Evolutionary conservation across 2,797 vertebrate genomes (phyloP), one percentile per base, ranked within the genome.

Genomic region (Schizopygopsis pylzovi): DNA sequence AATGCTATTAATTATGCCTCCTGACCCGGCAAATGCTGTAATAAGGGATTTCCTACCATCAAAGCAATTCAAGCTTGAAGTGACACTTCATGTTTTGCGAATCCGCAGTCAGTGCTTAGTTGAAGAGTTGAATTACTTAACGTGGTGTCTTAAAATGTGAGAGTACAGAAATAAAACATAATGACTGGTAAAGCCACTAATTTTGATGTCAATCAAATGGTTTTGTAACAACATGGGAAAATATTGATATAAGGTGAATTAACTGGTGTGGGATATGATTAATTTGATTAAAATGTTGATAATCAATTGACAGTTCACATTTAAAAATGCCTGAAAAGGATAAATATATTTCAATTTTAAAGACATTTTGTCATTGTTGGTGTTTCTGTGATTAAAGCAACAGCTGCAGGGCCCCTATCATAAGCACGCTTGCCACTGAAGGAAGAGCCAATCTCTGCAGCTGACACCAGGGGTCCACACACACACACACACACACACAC

Each of bases 401-500:
- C 87, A 79, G 80, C 67, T 82, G 79, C 54, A 39, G 41, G 25
- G 39, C 49, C 25, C n/a, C 56, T 25, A 45, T 18, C 56, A 10
- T 59, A 43, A 82, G 67, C 13, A 63, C 16, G 41, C 7, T 41
- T 65, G 41, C 41, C 39, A 65, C 45, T 77, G 75, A 77, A 6
- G 11, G 39, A 79, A 47, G 82, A 9, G 56, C 72, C 72, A 77
- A 67, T 84, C 73, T 68, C 22, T 76, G 13, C 82, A 65, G 82
- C 82, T 76, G 82, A 76, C 72, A 83, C 33, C 72, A 68, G 82
- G 82, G 22, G 61, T 83, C 6, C 70, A 82, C 33, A 68, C 63
- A 41, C 22, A 56, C 22, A 18, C 43, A 47, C 45, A 49, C n/a
- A 25, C 20, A 7, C 41, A 45, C 65, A 41, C 20, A 5, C 37